Percentiles rank a stretch among this genome's conserved stretches.
Conservation (phyloP, 1,140 invertebrate genomes). For the Zaprionus gabonicus region DNA sequence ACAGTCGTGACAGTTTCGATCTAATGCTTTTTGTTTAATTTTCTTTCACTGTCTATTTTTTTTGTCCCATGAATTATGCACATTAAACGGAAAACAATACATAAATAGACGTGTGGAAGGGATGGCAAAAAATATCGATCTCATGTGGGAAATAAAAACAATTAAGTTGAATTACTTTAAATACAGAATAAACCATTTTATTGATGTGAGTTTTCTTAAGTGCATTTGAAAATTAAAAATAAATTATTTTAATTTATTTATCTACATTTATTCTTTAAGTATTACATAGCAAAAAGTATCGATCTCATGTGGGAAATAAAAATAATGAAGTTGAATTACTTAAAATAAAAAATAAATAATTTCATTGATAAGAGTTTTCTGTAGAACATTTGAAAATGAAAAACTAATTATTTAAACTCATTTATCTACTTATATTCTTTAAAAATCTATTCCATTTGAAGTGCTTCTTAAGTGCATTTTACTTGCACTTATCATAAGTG, state of each 20-base stretch:
- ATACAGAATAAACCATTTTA: too few relatives aligned
- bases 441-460: neutral
- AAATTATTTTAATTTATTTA: too few relatives aligned
- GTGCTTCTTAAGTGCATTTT: neutral
- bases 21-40: slow-evolving; percentile 74
- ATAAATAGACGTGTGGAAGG: slow-evolving; percentile 47
- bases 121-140: neutral
- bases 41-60: slow-evolving; percentile 33
- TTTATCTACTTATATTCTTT: too few relatives aligned
- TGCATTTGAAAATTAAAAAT: too few relatives aligned
- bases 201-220: too few relatives aligned
- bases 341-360: too few relatives aligned
- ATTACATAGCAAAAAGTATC: neutral
- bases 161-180: too few relatives aligned
- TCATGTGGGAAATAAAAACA: neutral
- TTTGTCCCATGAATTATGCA: slow-evolving; percentile 54
- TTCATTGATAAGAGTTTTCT: too few relatives aligned
- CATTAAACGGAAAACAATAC: slow-evolving; percentile 58
- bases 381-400: too few relatives aligned
- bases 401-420: too few relatives aligned
- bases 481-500: neutral
- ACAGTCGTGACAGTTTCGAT: slow-evolving; percentile 76
- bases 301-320: neutral
- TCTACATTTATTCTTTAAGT: too few relatives aligned
- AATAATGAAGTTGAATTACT: too few relatives aligned